Evolutionary conservation across 1,140 invertebrate genomes (phyloP).

Genomic region (Leptopilina clavipes): DNA sequence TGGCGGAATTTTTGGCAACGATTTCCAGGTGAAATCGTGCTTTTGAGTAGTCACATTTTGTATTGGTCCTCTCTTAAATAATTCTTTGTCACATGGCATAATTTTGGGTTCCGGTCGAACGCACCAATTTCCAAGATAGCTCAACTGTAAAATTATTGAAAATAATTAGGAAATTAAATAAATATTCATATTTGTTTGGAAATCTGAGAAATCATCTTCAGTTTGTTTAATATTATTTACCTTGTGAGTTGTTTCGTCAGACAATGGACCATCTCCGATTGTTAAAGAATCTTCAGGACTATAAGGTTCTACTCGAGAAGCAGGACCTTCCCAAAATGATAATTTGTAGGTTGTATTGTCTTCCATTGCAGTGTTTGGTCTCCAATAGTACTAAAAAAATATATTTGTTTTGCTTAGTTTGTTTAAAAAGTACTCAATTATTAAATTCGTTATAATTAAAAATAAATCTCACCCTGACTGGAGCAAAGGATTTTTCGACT

Average conservation of each 20-base stretch:
- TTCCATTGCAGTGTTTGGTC: constrained; percentile 74
- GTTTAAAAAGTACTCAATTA: neutral
- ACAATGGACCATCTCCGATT: constrained; percentile 53
- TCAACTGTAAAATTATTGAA: constrained; percentile 56
- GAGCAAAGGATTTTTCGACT: constrained; percentile 74
- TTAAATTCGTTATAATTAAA: neutral
- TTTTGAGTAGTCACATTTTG: constrained; percentile 82
- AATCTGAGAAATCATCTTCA: neutral
- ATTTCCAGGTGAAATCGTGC: constrained; percentile 83
- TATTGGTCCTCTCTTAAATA: constrained; percentile 79
- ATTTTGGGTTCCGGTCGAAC: constrained; percentile 60
- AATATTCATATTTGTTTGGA: neutral
- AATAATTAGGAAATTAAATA: neutral
- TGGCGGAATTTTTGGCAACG: constrained; percentile 62
- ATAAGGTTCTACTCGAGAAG: constrained; percentile 48
- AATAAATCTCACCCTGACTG: constrained; percentile 63
- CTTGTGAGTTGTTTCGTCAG: constrained; percentile 65
- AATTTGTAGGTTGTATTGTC: constrained; percentile 77
- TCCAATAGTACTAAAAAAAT: constrained; percentile 70
- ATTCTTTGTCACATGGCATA: constrained; percentile 60
- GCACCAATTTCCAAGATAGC: constrained; percentile 70
- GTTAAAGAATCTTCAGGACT: constrained; percentile 55
- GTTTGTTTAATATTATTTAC: constrained; percentile 43
- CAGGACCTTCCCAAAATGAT: constrained; percentile 75
- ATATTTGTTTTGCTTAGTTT: neutral